These are phyloP conservation scores for Hipposideros larvatus DNA, from an alignment of 2,797 vertebrate species.

Conservation along the genomic window DNA sequence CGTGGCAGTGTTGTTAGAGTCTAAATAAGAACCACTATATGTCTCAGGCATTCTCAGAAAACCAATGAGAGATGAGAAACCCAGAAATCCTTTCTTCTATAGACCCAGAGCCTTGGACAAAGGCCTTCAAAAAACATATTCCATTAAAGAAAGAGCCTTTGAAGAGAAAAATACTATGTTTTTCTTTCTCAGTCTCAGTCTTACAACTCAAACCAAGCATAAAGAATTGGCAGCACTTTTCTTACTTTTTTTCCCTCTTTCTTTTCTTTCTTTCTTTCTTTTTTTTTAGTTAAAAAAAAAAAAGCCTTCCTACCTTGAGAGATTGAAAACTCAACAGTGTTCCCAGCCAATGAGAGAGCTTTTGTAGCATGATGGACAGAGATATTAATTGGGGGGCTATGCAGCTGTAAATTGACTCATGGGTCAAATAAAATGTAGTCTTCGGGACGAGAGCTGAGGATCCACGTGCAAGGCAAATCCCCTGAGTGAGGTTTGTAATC, in stretches of 20 bases:
- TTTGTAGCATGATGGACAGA: constrained; percentile 59
- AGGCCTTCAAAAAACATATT: constrained; percentile 78
- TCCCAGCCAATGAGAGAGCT: constrained; percentile 39
- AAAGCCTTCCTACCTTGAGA: constrained; percentile 39
- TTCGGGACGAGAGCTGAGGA: constrained; percentile 46
- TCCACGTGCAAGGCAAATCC: neutral
- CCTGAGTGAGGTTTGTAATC: neutral
- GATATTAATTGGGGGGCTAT: constrained; percentile 43
- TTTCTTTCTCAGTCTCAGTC: constrained; percentile 72
- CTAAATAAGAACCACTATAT: constrained; percentile 59
- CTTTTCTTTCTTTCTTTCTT: neutral
- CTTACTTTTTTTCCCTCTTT: neutral
- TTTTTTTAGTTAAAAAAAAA: neutral
- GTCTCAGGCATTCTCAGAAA: constrained; percentile 64
- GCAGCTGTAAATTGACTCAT: constrained; percentile 30
- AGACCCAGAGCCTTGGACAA: constrained; percentile 74
- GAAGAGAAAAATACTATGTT: constrained; percentile 73
- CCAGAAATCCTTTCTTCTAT: constrained; percentile 66
- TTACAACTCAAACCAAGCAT: constrained; percentile 78
- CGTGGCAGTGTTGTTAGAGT: constrained; percentile 48
- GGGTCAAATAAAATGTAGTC: constrained; percentile 32
- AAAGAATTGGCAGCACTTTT: constrained; percentile 66
- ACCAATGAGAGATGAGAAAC: constrained; percentile 77
- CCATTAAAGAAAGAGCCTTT: constrained; percentile 76
- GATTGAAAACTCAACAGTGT: constrained; percentile 64